Evolutionary conservation across 2,888 invertebrate species (phyloP), one percentile per base, ranked within the genome.

Genomic region (Beris chalybata): DNA sequence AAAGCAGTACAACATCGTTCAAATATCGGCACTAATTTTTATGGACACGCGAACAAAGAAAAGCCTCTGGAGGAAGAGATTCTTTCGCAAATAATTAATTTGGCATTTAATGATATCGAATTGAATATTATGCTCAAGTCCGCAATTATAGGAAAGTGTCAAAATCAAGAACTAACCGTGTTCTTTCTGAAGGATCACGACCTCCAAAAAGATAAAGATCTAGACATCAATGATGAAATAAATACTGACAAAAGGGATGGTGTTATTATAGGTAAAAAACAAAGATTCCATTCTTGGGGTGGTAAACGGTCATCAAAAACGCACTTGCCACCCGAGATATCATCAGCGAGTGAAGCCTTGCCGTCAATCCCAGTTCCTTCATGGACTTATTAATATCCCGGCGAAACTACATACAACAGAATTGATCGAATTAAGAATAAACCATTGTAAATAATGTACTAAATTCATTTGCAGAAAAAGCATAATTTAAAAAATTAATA

Each of bases 201-300:
- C n/a, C 11, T 13, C 4, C 22, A 64, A 13, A 64, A 54, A 38
- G 52, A 52, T 11, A 48, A 22, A 22, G 38, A 9, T 9, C 15
- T 30, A 12, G 61, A 61, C 15, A 61, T 38, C 15, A 50, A 32
- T 11, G 22, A 22, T 3, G 61, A 61, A 5, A 47, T 29, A 4
- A 61, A 50, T 22, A 50, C 7, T 65, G 78, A 78, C 59, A 80
- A 80, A 70, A 74, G 79, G 5, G 76, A 79, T 52, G 74, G 78
- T 0, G 71, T 76, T 64, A 75, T 79, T 4, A 71, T 80, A 38
- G 80, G 80, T 48, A 81, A 81, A 71, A 79, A 80, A 69, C 80
- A 79, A 68, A 74, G 79, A 4, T 81, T 81, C 71, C 80, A 81
- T 70, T 80, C 81, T 1, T 81, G 81, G 81, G 81, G 81, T 54